These are phyloP conservation scores for Gymnocephalus cernua DNA, from an alignment of 2,113 vertebrate genomes.

Conservation along the genomic window DNA sequence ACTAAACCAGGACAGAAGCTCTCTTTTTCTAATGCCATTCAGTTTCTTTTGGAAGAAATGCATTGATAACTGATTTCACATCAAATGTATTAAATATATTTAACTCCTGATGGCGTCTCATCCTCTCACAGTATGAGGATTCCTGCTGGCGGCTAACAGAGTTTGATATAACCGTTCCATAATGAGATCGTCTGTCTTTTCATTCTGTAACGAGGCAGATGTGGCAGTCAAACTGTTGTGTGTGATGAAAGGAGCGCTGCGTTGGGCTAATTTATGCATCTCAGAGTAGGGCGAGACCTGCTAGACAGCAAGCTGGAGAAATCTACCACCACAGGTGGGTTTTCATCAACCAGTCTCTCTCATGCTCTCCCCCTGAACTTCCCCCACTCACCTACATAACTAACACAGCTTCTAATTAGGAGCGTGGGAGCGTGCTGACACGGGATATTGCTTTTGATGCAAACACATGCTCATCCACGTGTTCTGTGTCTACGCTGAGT, in stretches of 20 bases:
- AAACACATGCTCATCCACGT: conserved; percentile 47
- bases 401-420: conserved; percentile 75
- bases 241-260: conserved; percentile 23
- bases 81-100: conserved; percentile 46
- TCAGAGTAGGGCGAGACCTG: conserved; percentile 40
- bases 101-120: conserved; percentile 34
- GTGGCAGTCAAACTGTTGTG: conserved; percentile 39
- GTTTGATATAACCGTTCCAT: conserved; percentile 35
- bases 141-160: conserved; percentile 23
- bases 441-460: conserved; percentile 64
- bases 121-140: conserved; percentile 40
- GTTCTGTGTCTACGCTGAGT: neutral
- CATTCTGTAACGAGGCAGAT: conserved; percentile 55
- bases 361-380: conserved; percentile 64
- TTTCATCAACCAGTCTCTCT: conserved; percentile 81
- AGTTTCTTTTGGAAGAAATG: conserved; percentile 15
- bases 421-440: conserved; percentile 11
- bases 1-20: neutral
- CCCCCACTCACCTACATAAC: conserved; percentile 51
- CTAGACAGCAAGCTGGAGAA: conserved; percentile 44
- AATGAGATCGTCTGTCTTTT: conserved; percentile 62
- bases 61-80: conserved; percentile 4
- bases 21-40: conserved; percentile 6
- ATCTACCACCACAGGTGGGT: conserved; percentile 68
- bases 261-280: conserved; percentile 68